Percentiles rank a stretch among this genome's conserved stretches.
Evolutionary conservation across 2,888 invertebrate species (phyloP).

Genomic region (Coecobrya sp.): DNA sequence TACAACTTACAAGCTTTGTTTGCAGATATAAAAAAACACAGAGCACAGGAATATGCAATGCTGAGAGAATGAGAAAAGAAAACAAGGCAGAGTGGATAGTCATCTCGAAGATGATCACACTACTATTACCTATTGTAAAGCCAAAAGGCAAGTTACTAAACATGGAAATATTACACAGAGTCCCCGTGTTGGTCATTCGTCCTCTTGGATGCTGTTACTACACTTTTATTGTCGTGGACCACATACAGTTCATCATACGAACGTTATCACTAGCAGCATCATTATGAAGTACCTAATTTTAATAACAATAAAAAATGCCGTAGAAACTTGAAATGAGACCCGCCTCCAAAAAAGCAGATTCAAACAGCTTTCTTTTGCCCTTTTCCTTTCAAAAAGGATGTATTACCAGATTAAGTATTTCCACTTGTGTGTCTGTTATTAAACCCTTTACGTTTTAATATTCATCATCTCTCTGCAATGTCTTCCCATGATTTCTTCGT

Average conservation of each 20-base stretch:
- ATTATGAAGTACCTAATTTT: constrained; percentile 54
- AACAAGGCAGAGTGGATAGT: neutral
- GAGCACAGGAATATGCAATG: neutral
- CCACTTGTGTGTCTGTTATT: neutral
- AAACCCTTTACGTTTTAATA: neutral
- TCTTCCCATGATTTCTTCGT: neutral
- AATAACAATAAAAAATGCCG: constrained; percentile 9
- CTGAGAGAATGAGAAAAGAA: neutral
- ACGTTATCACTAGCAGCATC: neutral
- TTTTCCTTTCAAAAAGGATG: no score
- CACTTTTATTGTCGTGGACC: constrained; percentile 57
- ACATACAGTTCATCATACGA: constrained; percentile 50
- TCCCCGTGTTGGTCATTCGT: constrained; percentile 34
- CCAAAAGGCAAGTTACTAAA: constrained; percentile 79
- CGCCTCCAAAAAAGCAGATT: neutral
- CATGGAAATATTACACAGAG: constrained; percentile 67
- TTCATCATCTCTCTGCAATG: neutral
- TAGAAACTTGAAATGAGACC: neutral
- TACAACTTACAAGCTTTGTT: constrained; percentile 47
- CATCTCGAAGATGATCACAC: neutral
- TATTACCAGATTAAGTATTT: no score
- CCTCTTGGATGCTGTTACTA: constrained; percentile 11
- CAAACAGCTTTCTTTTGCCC: no score
- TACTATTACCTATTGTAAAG: constrained; percentile 24
- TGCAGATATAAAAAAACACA: neutral